Evolutionary conservation across 2,797 vertebrate genomes (phyloP), one percentile per base, ranked within the genome.

Genomic region (Naso thynnoides): DNA sequence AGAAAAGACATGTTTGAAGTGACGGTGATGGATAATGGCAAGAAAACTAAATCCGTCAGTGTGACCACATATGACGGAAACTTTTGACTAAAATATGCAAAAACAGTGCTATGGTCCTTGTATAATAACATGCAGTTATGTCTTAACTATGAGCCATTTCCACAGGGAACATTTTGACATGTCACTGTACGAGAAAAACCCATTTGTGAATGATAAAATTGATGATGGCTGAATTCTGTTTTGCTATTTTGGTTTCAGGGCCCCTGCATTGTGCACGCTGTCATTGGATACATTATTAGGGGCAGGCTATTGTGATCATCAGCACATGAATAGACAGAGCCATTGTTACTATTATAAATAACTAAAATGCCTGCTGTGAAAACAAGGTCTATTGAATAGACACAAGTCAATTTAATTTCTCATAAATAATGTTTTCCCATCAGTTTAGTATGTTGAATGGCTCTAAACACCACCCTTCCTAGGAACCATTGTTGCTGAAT

Each of bases 401-500:
- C 60, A 26, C 23, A 61, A 49, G 66, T 50, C 10, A 29, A 24
- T 39, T 33, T 62, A 19, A 7, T 21, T 31, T 50, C 16, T 24
- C 54, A 62, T 21, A 59, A 41, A 59, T 33, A 6, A 33, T 3
- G 1, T 5, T 47, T 64, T 48, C 27, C 16, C 10, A 45, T 48
- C 13, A 11, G 19, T 48, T 48, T 26, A 21, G 4, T 8, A 8
- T 14, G 6, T 13, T 38, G 47, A 71, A 66, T 15, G 11, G 11
- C 21, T 66, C 19, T 11, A 26, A 73, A 53, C 21, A 53, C 0
- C 2, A 10, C 21, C 24, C 4, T 31, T n/a, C 33, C 14, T 64
- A 26, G 44, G 14, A 73, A 26, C 13, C 31, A 26, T 38, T 26
- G 19, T 27, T 67, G 49, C 49, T 73, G 47, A 63, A 82, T 45